phyloP scores from a whole-genome alignment of 2,888 invertebrate species.

The Matsumyia berberina region DNA sequence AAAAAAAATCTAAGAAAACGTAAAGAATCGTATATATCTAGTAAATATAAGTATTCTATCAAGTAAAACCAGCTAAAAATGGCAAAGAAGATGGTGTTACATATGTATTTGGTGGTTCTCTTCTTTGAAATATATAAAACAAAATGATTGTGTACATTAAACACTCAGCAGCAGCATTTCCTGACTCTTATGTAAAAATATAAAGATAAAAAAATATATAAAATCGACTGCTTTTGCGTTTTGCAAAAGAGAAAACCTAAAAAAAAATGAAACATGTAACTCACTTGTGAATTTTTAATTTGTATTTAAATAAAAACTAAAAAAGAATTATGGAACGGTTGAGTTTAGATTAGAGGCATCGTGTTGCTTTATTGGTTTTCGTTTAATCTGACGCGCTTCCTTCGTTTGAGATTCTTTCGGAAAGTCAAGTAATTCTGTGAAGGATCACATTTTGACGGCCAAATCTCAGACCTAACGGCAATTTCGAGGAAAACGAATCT shows the following conservation, averaged over 20 bases:
- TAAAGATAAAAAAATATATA: slow-evolving; percentile 15
- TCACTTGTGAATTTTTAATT: slow-evolving; percentile 76
- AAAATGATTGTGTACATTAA: slow-evolving; percentile 60
- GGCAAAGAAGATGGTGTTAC: slow-evolving; percentile 32
- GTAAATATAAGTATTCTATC: slow-evolving; percentile 69
- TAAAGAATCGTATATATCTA: slow-evolving; percentile 73
- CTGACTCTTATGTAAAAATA: slow-evolving; percentile 60
- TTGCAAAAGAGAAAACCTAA: slow-evolving; percentile 64
- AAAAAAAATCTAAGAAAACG: slow-evolving; percentile 28
- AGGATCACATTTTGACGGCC: too few relatives aligned
- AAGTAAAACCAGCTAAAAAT: slow-evolving; percentile 47
- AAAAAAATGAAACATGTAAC: slow-evolving; percentile 65
- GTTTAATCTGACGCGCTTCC: too few relatives aligned
- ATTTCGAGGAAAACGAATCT: too few relatives aligned
- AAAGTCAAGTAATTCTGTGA: too few relatives aligned
- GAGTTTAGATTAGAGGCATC: neutral
- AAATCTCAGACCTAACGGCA: too few relatives aligned
- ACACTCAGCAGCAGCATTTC: slow-evolving; percentile 71
- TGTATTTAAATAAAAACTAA: slow-evolving; percentile 77
- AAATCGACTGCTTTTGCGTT: slow-evolving; percentile 70
- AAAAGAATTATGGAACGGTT: slow-evolving; percentile 1
- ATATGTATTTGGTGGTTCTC: slow-evolving; percentile 56
- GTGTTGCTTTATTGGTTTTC: neutral
- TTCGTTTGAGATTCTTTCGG: too few relatives aligned
- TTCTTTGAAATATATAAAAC: slow-evolving; percentile 51